Evolutionary conservation across 1,140 invertebrate species (phyloP).

Genomic region (Bicyclus anynana): DNA sequence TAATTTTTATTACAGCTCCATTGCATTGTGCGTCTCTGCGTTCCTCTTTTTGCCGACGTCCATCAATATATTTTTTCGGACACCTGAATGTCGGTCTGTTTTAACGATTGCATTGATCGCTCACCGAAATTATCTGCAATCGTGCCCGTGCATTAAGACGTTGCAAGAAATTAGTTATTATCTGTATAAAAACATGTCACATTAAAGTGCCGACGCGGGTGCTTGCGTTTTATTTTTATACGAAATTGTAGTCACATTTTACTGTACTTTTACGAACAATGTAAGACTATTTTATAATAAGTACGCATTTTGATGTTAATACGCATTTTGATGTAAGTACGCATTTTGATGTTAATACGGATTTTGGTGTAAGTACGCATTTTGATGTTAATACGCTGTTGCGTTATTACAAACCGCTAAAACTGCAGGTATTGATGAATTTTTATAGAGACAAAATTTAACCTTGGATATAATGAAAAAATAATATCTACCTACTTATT

Average conservation of each 20-base stretch:
- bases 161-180: conserved; percentile 42
- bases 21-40: conserved; percentile 55
- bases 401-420: too few species aligned
- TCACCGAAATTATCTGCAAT: conserved; percentile 52
- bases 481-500: too few species aligned
- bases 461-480: too few species aligned
- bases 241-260: neutral
- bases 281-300: too few species aligned
- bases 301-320: too few species aligned
- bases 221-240: neutral
- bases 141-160: conserved; percentile 38
- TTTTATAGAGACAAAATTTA: too few species aligned
- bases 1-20: conserved; percentile 60
- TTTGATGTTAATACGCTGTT: too few species aligned
- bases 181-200: conserved; percentile 14
- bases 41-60: conserved; percentile 54
- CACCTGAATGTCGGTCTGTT: conserved; percentile 57
- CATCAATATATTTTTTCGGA: conserved; percentile 67
- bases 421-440: too few species aligned
- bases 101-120: conserved; percentile 51
- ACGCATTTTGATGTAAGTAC: too few species aligned
- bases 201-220: neutral
- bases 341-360: too few species aligned
- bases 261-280: neutral
- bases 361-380: too few species aligned